Evolutionary conservation across 2,888 invertebrate species (phyloP), one percentile per base, ranked within the genome.

Genomic region (Lysandra bellargus): DNA sequence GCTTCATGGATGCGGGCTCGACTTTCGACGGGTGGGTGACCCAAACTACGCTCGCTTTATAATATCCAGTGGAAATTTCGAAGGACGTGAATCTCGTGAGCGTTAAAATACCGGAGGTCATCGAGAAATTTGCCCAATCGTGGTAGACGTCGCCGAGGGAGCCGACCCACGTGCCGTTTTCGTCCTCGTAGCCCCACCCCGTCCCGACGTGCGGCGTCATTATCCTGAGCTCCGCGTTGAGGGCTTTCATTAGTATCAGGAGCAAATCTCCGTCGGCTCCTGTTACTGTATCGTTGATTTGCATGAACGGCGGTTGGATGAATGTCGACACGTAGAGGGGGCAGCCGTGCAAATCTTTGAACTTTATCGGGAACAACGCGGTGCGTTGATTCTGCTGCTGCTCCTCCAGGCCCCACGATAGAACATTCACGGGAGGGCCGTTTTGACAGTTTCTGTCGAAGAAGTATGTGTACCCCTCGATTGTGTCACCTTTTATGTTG

Each of bases 191-290:
- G 4, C 93, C 93, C 92, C 92, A 93, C 2, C 91, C 91, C 7
- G 79, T 75, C 1, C 91, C 91, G 9, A 84, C 81, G 4, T 78
- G 83, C 1, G 92, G 92, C 1, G 88, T 89, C 85, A 88, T 89
- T 64, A 90, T 79, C 60, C 83, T 82, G 7, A 93, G 84, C 40
- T 80, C 89, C 1, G 90, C 88, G 80, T 93, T 93, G 78, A 93
- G 81, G 1, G 85, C 85, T 40, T 89, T 81, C 6, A 86, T 86
- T 78, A 93, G 84, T 14, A 92, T 83, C 53, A 81, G 78, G 1
- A 93, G 81, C 75, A 93, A 83, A 81, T 91, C 89, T 4, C 92
- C 93, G 81, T 93, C 91, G 30, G 88, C 85, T 1, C 93, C 93
- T 2, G 49, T 82, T 0, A 80, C 83, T 17, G 86, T 90, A 44